These are phyloP conservation scores for Malurus splendens DNA, from an alignment of 2,797 vertebrate species.

Conservation along the genomic window DNA sequence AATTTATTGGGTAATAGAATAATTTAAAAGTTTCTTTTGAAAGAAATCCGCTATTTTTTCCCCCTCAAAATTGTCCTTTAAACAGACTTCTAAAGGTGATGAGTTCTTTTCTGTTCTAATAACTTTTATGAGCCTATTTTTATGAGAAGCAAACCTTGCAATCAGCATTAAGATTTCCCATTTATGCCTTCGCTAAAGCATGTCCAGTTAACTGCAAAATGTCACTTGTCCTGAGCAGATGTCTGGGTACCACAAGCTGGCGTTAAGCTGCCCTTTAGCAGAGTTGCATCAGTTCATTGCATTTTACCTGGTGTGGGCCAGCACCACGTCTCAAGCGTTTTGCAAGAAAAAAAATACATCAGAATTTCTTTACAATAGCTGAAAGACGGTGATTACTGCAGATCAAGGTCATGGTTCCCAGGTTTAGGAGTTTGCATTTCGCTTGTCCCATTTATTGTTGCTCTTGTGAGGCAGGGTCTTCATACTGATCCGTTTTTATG, in stretches of 20 bases:
- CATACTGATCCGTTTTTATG: neutral
- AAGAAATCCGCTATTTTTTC: neutral
- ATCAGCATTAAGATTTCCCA: constrained; percentile 32
- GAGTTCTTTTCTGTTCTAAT: constrained; percentile 21
- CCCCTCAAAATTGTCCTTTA: neutral
- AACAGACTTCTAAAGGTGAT: neutral
- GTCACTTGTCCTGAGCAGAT: constrained; percentile 12
- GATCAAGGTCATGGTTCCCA: neutral
- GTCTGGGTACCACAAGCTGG: neutral
- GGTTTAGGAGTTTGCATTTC: neutral
- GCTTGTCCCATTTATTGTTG: neutral
- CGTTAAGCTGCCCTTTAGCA: neutral
- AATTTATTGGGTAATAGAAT: neutral
- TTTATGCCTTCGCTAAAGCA: neutral
- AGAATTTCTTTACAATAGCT: neutral
- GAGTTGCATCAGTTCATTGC: neutral
- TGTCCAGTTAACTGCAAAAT: neutral
- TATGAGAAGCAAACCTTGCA: constrained; percentile 21
- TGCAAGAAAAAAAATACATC: neutral
- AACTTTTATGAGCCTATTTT: constrained; percentile 13
- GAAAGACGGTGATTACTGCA: neutral
- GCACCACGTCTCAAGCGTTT: neutral
- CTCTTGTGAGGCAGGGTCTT: neutral
- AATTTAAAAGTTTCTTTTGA: neutral
- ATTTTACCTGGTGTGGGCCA: neutral